Percentiles rank a stretch among this genome's conserved stretches.
These are phyloP conservation scores for Eulithis prunata DNA, from an alignment of 2,888 invertebrate genomes.

Conservation along the genomic window DNA sequence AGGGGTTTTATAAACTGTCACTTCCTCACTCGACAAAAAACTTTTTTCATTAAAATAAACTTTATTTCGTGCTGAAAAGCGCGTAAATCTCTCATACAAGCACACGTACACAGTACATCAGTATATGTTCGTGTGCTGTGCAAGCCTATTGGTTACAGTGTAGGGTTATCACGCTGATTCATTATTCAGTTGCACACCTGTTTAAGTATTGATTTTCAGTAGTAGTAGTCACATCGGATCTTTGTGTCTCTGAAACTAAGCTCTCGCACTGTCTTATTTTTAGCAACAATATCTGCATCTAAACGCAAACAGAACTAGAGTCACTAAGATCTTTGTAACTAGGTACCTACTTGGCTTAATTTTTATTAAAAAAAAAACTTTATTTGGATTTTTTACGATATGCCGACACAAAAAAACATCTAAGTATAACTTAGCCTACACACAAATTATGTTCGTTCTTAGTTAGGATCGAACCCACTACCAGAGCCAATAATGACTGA, in stretches of 20 bases:
- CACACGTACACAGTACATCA: slow-evolving; percentile 13
- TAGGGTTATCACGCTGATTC: slow-evolving; percentile 34
- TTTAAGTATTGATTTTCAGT: slow-evolving; percentile 40
- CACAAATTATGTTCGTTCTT: too few relatives aligned
- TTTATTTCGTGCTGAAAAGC: slow-evolving; percentile 25
- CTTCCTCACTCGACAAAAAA: slow-evolving; percentile 18
- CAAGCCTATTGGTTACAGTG: slow-evolving; percentile 31
- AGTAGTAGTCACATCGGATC: slow-evolving; percentile 1
- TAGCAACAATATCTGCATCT: too few relatives aligned
- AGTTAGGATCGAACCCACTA: too few relatives aligned
- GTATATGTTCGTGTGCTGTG: slow-evolving; percentile 14
- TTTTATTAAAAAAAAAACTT: too few relatives aligned
- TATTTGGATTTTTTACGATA: too few relatives aligned
- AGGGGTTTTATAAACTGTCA: slow-evolving; percentile 13
- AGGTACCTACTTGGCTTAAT: too few relatives aligned
- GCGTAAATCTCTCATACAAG: slow-evolving; percentile 27
- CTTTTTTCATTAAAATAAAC: slow-evolving; percentile 30
- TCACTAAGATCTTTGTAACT: too few relatives aligned
- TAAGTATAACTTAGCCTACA: too few relatives aligned
- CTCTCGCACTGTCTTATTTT: not conserved
- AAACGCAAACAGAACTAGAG: too few relatives aligned
- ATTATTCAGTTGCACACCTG: slow-evolving; percentile 39
- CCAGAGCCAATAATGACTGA: too few relatives aligned
- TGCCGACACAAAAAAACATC: too few relatives aligned
- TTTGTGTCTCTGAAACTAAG: not conserved